These are phyloP conservation scores for Taxidea taxus DNA, from an alignment of 2,113 vertebrate species.

Conservation along the genomic window DNA sequence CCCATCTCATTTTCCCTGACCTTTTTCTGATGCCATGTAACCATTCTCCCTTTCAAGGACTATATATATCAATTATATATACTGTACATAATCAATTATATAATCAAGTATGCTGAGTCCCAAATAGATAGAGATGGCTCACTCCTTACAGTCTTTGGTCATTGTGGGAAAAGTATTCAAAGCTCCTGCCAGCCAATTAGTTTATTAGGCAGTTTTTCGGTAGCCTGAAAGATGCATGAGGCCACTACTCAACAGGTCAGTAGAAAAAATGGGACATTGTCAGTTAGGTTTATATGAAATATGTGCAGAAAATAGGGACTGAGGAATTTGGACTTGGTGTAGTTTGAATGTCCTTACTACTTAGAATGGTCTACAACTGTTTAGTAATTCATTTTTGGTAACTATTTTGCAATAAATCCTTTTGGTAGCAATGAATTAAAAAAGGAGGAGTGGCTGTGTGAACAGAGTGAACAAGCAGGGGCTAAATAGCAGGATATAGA, in stretches of 20 bases:
- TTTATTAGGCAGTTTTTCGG: not conserved
- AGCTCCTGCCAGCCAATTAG: not conserved
- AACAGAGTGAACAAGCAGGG: too few species aligned
- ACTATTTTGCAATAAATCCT: not conserved
- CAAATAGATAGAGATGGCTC: not conserved
- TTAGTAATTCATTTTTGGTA: not conserved
- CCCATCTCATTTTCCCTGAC: not conserved
- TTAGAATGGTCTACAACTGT: not conserved
- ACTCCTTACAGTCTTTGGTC: not conserved
- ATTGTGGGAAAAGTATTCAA: not conserved
- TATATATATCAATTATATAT: too few species aligned
- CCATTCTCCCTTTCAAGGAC: not conserved
- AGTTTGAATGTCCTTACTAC: not conserved
- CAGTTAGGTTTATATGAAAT: not conserved
- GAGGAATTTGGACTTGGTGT: not conserved
- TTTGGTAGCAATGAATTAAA: not conserved
- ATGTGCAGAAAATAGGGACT: not conserved
- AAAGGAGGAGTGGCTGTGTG: not conserved
- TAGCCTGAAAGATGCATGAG: not conserved
- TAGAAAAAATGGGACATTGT: not conserved
- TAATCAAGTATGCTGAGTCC: not conserved
- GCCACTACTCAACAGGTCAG: not conserved
- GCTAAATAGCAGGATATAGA: too few species aligned
- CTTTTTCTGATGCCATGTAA: not conserved
- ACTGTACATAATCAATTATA: not conserved